Conservation (phyloP, 2,888 invertebrate species). For the Anodontia alba region DNA sequence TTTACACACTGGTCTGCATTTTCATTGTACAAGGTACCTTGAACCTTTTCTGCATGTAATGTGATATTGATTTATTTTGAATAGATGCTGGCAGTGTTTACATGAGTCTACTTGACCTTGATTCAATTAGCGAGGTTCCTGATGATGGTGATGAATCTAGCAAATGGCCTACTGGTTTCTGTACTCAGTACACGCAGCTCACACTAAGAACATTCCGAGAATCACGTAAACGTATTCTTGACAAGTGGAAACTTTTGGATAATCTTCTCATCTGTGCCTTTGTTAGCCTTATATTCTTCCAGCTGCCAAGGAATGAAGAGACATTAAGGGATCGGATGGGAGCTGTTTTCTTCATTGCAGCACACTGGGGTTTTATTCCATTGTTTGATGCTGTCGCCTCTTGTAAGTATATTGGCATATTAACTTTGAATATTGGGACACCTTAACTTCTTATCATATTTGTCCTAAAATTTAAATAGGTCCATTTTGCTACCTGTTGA, state of each 20-base stretch:
- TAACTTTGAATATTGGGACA: too few species aligned
- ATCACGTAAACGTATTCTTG: conserved; percentile 91
- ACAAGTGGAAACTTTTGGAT: conserved; percentile 90
- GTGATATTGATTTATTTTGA: neutral
- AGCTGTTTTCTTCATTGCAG: conserved; percentile 92
- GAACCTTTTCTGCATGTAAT: too few species aligned
- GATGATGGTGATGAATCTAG: conserved; percentile 25
- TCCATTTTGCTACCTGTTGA: too few species aligned
- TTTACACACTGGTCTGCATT: too few species aligned
- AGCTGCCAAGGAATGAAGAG: conserved; percentile 90
- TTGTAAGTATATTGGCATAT: conserved; percentile 90
- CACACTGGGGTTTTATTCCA: conserved; percentile 93
- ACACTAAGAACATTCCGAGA: conserved; percentile 88
- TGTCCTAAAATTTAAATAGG: too few species aligned
- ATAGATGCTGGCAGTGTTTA: conserved; percentile 52
- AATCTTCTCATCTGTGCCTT: conserved; percentile 87
- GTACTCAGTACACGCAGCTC: conserved; percentile 90
- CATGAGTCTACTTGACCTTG: conserved; percentile 59
- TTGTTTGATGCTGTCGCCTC: conserved; percentile 92
- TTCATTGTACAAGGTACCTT: too few species aligned
- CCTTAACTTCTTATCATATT: too few species aligned
- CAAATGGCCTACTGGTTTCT: conserved; percentile 91
- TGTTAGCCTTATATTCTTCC: conserved; percentile 91
- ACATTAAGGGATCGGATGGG: conserved; percentile 92
- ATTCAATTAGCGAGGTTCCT: conserved; percentile 14